phyloP scores from a whole-genome alignment of 2,797 vertebrate genomes.

The Centropyge bicolor region DNA sequence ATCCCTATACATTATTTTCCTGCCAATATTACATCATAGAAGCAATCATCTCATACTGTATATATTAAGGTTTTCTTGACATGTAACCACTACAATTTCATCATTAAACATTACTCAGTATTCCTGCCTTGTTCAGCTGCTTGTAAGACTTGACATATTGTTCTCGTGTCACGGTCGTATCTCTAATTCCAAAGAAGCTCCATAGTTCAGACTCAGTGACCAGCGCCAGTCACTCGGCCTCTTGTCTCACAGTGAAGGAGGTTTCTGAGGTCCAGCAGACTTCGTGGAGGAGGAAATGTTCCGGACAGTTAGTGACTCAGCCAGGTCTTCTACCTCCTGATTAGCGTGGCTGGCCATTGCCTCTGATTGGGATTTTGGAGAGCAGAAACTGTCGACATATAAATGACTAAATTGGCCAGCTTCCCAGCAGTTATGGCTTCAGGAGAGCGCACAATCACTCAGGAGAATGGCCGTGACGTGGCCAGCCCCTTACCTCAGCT shows the following conservation, averaged over 20 bases:
- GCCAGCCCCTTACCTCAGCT: constrained; percentile 21
- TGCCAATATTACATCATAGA: neutral
- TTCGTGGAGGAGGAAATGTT: constrained; percentile 43
- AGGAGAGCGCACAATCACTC: constrained; percentile 40
- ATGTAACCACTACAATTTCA: neutral
- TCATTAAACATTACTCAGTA: neutral
- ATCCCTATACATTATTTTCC: no score
- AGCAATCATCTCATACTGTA: neutral
- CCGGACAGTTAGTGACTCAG: constrained; percentile 47
- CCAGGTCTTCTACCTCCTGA: constrained; percentile 39
- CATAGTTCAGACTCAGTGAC: neutral
- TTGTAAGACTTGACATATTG: neutral
- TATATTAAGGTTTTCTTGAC: neutral
- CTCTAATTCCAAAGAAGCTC: neutral
- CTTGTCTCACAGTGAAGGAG: constrained; percentile 18
- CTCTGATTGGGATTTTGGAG: constrained; percentile 59
- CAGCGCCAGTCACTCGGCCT: neutral
- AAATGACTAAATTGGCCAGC: constrained; percentile 77
- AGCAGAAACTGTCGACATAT: constrained; percentile 53
- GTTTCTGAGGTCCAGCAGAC: constrained; percentile 19
- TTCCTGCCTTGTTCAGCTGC: neutral
- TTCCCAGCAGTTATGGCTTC: constrained; percentile 56
- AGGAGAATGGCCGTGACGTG: constrained; percentile 38
- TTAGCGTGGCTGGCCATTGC: constrained; percentile 51
- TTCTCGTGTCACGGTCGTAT: neutral